Evolutionary conservation across 2,113 vertebrate species (phyloP), one percentile per base, ranked within the genome.

Genomic region (Mormyrus iriodes): DNA sequence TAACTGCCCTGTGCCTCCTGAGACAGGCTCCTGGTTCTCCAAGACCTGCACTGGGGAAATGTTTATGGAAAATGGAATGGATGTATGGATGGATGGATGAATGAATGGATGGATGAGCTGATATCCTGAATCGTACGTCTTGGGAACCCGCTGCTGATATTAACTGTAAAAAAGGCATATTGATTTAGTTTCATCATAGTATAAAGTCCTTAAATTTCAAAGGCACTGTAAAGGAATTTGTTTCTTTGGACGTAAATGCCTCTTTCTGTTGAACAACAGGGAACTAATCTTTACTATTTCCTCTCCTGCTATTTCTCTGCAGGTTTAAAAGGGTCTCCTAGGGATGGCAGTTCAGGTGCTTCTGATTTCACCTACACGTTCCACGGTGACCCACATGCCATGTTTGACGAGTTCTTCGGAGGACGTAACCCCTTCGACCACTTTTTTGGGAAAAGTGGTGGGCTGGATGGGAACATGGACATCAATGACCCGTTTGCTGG

Each of bases 311-410:
- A 5, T 8, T 55, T 53, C 53, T 27, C 21, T 35, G 42, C 90
- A 96, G 93, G 97, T 27, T 94, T 97, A 46, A 97, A 98, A 58
- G 92, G 92, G 13, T n/a, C 95, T 0, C 90, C 94, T 1, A 82
- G 94, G 1, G 93, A 95, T 2, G 95, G 96, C 8, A n/a, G 39
- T 0, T 90, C 95, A 88, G 96, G 95, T 0, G 97, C 97, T 24
- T 94, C 94, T 55, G 95, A 94, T 12, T 99, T 97, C 94, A 97
- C 96, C 88, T 99, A 99, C 93, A 96, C 95, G 0, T 99, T 99
- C 95, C 97, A 99, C n/a, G 98, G 98, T 0, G 98, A 99, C 92
- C 98, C 98, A 24, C 98, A 99, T 35, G 98, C 96, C 85, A 98
- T 98, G 95, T 99, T 99, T 51, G 90, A 97, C 0, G 97, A 99